Conservation (phyloP, 2,797 vertebrate species). For the Arnoldichthys spilopterus region DNA sequence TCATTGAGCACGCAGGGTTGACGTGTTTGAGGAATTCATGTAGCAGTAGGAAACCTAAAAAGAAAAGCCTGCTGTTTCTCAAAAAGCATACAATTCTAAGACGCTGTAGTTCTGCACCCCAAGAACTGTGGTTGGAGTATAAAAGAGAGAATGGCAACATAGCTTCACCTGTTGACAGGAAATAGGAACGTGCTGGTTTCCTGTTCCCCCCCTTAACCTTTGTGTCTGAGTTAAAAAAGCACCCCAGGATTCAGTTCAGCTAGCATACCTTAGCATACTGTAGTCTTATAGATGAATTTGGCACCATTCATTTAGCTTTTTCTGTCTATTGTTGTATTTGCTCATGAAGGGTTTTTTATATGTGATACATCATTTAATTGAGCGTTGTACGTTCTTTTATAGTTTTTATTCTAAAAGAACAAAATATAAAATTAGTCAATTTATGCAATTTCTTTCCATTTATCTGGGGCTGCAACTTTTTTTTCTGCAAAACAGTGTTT, state of each 20-base stretch:
- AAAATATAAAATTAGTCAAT: too few species aligned
- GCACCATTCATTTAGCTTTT: not conserved
- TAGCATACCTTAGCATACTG: not conserved
- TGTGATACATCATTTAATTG: not conserved
- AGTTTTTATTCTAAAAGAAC: too few species aligned
- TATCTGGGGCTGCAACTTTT: too few species aligned
- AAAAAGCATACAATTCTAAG: slow-evolving; percentile 43
- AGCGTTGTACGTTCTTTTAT: too few species aligned
- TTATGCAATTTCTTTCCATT: too few species aligned
- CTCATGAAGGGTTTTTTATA: not conserved
- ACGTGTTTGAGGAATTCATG: slow-evolving; percentile 9
- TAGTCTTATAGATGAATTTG: slow-evolving; percentile 9
- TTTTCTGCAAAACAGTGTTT: too few species aligned
- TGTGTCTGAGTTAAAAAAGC: slow-evolving; percentile 58
- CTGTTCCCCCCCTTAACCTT: slow-evolving; percentile 65
- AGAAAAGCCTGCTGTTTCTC: slow-evolving; percentile 43
- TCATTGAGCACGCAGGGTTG: too few species aligned
- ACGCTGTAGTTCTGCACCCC: slow-evolving; percentile 48
- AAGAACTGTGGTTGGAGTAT: slow-evolving; percentile 69
- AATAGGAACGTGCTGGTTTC: slow-evolving; percentile 77
- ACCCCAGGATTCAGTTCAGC: slow-evolving; percentile 48
- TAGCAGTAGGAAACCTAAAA: slow-evolving; percentile 28
- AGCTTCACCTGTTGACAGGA: slow-evolving; percentile 75
- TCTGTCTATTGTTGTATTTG: not conserved
- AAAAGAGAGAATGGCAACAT: slow-evolving; percentile 60